These are phyloP conservation scores for Nyctibius bracteatus DNA, from an alignment of 2,113 vertebrate species.

Conservation along the genomic window DNA sequence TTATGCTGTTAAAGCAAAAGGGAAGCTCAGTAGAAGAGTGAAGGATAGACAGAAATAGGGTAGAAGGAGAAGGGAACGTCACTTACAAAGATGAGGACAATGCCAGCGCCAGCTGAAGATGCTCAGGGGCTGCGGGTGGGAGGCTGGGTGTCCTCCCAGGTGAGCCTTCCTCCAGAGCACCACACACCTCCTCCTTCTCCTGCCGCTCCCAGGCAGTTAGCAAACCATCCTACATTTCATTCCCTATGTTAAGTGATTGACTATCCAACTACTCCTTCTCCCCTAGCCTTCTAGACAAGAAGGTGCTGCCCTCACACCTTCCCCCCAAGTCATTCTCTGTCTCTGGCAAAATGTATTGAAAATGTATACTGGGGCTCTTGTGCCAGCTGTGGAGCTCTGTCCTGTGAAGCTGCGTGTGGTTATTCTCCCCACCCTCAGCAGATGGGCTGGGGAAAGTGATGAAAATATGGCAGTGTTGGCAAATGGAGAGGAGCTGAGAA, in stretches of 20 bases:
- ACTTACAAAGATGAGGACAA: not conserved
- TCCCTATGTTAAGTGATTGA: not conserved
- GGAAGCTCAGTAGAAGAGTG: not conserved
- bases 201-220: fast-evolving
- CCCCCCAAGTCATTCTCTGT: not conserved
- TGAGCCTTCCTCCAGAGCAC: not conserved
- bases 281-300: not conserved
- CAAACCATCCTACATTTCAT: not conserved
- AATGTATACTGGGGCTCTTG: not conserved
- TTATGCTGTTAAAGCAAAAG: not conserved
- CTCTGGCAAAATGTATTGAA: not conserved
- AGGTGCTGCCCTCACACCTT: not conserved
- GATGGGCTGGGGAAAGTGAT: not conserved
- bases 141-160: not conserved
- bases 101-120: fast-evolving
- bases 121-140: fast-evolving
- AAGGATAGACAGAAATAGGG: not conserved
- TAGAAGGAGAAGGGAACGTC: not conserved
- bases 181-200: not conserved
- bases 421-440: not conserved
- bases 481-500: not conserved
- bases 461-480: not conserved
- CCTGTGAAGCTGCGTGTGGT: not conserved
- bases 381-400: not conserved
- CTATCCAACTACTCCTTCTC: not conserved